Conservation (phyloP, 2,113 vertebrate genomes). For the Ailuropoda melanoleuca region DNA sequence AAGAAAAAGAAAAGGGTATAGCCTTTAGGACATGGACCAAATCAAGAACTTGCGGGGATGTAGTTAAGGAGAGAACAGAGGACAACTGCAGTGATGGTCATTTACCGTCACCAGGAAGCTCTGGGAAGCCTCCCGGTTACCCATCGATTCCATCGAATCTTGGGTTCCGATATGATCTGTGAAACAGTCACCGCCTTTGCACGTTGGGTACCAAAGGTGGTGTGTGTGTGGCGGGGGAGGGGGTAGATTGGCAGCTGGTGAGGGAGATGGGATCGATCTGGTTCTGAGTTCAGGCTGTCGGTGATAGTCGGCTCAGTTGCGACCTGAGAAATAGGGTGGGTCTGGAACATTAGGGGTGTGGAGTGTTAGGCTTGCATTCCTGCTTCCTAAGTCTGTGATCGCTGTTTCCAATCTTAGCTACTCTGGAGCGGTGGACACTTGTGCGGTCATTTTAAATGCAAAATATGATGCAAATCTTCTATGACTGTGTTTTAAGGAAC, state of each 20-base stretch:
- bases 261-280: background rate
- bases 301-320: background rate
- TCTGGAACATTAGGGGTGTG: background rate
- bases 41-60: background rate
- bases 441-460: background rate
- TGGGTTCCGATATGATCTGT: background rate
- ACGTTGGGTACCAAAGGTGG: background rate
- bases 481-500: background rate
- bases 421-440: background rate
- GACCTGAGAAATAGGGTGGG: slow-evolving; percentile 35
- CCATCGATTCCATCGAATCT: background rate
- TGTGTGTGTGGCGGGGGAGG: background rate
- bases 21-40: background rate
- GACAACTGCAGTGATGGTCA: background rate
- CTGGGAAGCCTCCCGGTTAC: background rate
- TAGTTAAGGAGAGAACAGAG: background rate
- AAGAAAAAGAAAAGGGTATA: background rate
- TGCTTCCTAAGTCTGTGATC: background rate
- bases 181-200: background rate
- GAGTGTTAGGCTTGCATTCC: background rate
- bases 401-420: background rate
- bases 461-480: background rate
- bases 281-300: background rate
- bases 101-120: background rate
- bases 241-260: background rate